phyloP scores from a whole-genome alignment of 2,113 vertebrate genomes.

The Aspidoscelis tigris region DNA sequence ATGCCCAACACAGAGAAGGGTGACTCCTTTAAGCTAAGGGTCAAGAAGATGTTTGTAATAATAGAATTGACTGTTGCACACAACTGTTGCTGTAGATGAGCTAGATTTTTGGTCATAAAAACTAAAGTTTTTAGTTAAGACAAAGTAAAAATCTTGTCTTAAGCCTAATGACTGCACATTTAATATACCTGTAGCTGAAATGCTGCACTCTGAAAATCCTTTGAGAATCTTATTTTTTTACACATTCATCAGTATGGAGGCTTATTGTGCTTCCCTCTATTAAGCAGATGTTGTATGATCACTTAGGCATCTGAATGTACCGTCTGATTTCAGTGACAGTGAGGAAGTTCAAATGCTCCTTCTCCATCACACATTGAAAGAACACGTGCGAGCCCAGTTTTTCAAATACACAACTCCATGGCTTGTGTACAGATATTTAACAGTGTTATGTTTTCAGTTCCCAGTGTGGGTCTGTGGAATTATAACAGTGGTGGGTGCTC shows the following conservation, averaged over 20 bases:
- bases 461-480: constrained; percentile 18
- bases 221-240: not conserved
- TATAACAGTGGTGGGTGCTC: constrained; percentile 36
- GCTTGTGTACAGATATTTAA: constrained; percentile 7
- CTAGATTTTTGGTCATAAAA: not conserved
- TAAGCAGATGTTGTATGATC: not conserved
- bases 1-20: not conserved
- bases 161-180: not conserved
- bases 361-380: no score
- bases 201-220: constrained; percentile 15
- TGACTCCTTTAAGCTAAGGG: not conserved
- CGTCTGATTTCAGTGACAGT: not conserved
- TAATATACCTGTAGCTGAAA: constrained; percentile 20
- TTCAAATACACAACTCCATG: not conserved
- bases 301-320: no score
- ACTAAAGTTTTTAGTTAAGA: not conserved
- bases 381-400: not conserved
- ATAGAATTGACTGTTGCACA: constrained; percentile 15
- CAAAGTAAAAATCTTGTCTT: not conserved
- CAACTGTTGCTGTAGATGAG: not conserved
- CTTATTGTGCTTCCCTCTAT: not conserved
- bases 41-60: not conserved
- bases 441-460: constrained; percentile 42
- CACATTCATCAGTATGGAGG: not conserved
- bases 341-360: not conserved